Evolutionary conservation across 2,797 vertebrate genomes (phyloP), one percentile per base, ranked within the genome.

Genomic region (Arctocebus calabarensis): DNA sequence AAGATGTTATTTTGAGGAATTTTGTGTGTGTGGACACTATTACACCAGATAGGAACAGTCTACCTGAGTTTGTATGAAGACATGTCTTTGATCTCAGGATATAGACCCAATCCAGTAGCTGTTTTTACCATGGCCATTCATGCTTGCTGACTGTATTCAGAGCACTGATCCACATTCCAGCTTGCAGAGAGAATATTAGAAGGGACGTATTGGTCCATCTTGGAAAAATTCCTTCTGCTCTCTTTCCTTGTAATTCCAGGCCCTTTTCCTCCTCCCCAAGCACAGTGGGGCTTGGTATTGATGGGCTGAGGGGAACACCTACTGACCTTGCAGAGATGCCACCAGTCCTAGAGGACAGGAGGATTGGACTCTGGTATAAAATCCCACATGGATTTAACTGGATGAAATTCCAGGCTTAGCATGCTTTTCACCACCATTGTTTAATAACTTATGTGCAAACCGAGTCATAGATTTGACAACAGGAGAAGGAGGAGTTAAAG

Each of bases 221-320:
- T 85, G 34, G 77, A 75, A 84, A 43, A 83, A 78, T 96, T 85
- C 86, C 55, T 66, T 90, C 64, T 64, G 55, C 74, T n/a, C 27
- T 59, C 71, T 89, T 70, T 37, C 40, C 14, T 68, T 94, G 96
- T 29, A 61, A n/a, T 85, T 94, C 43, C 25, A 64, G 3, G 29
- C 2, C 29, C 29, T 87, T 61, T 29, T 10, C 32, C 37, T 8
- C 48, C 48, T 52, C 52, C 17, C n/a, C 7, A 2, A 32, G 52
- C 27, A 52, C 57, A 83, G 9, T 8, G 25, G 74, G 34, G 0
- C 22, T 19, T 94, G 73, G 59, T 32, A 64, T 90, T 59, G 74
- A 40, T 17, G 23, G 86, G 64, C 66, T 93, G 57, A 57, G 10
- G 20, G 0, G 0, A 66, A 48, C 0, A 2, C 40, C 70, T 70